A percentile compares a stretch with the other conserved stretches of the same genome.
Conservation (phyloP, 2,888 invertebrate genomes). For the Lysandra bellargus region DNA sequence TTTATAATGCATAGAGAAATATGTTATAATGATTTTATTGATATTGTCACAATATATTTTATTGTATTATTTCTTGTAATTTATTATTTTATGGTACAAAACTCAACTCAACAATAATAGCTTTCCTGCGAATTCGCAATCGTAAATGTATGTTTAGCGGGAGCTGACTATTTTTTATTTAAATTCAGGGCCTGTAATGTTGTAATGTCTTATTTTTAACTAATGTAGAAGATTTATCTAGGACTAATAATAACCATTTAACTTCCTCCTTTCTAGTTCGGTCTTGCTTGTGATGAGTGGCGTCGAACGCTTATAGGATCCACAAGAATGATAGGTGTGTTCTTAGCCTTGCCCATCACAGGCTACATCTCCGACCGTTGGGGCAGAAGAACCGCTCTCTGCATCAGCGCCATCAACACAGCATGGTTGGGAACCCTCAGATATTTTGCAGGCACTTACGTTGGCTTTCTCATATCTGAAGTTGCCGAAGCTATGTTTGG, state of each 20-base stretch:
- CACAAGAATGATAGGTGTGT: conserved; percentile 83
- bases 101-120: no score
- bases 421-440: conserved; percentile 83
- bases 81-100: not conserved
- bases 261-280: conserved; percentile 66
- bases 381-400: conserved; percentile 81
- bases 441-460: conserved; percentile 80
- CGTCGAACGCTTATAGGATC: conserved; percentile 86
- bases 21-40: not conserved
- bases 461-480: conserved; percentile 83
- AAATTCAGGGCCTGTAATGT: no score
- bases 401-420: conserved; percentile 78
- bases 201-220: no score
- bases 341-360: conserved; percentile 83
- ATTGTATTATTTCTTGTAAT: not conserved
- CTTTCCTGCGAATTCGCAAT: no score
- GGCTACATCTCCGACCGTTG: conserved; percentile 87
- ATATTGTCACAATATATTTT: not conserved
- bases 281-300: conserved; percentile 84
- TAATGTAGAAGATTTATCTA: no score
- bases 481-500: conserved; percentile 84
- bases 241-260: no score
- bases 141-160: no score
- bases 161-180: no score
- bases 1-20: not conserved